phyloP scores from a whole-genome alignment of 2,113 vertebrate genomes.

The Hymenochirus boettgeri region DNA sequence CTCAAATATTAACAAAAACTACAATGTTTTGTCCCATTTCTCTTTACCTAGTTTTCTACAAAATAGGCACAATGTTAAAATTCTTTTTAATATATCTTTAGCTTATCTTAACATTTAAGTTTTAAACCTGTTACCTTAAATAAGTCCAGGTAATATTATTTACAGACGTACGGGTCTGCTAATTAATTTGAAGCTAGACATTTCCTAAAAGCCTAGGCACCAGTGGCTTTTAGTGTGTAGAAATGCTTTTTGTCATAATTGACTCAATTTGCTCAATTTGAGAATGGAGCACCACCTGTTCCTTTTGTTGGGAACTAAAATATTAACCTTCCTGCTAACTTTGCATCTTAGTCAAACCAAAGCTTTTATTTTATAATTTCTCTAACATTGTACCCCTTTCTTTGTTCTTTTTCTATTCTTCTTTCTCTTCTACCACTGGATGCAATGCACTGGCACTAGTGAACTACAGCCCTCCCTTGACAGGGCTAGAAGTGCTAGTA shows the following conservation, averaged over 20 bases:
- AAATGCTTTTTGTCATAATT: background rate
- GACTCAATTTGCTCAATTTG: conserved; percentile 8
- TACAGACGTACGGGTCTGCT: too few relatives aligned
- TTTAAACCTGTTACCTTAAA: too few relatives aligned
- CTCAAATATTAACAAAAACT: too few relatives aligned
- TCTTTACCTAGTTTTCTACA: too few relatives aligned
- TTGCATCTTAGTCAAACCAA: conserved; percentile 64
- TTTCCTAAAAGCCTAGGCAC: background rate
- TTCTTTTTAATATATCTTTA: too few relatives aligned
- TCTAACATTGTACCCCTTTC: conserved; percentile 84
- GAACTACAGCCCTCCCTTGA: conserved; percentile 97
- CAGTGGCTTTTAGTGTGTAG: background rate
- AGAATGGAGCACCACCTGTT: conserved; percentile 14
- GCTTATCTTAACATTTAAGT: too few relatives aligned
- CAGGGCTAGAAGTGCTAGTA: conserved; percentile 98
- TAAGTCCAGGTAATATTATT: too few relatives aligned
- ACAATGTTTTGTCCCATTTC: too few relatives aligned
- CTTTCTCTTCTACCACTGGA: conserved; percentile 78
- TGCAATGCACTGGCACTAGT: conserved; percentile 88
- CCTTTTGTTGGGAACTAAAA: conserved; percentile 6
- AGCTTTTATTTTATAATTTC: conserved; percentile 75
- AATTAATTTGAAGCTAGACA: background rate
- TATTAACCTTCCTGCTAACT: conserved; percentile 53
- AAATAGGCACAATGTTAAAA: too few relatives aligned
- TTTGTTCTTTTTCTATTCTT: conserved; percentile 68